Base-by-base conservation (phyloP, 2,113 vertebrate genomes). In the Hippocampus guttulatus region DNA sequence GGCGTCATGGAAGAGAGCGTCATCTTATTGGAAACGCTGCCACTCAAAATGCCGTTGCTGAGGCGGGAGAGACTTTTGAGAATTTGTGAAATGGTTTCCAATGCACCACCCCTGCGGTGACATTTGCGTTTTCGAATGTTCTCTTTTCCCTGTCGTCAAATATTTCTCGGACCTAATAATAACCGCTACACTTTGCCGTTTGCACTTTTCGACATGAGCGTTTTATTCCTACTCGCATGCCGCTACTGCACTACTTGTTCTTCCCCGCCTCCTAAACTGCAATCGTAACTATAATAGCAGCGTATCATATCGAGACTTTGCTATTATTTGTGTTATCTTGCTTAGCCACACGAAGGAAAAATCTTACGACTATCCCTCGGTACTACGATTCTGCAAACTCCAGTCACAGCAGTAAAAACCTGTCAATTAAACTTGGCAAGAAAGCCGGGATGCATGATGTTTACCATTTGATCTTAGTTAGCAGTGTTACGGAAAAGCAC, bases 11-110 rank as follows among this genome's bases (percentile, higher is more conserved):
- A 75, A 70, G 81, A 77, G 77, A 82, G 79, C 79, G 75, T 81
- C 73, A 78, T 80, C 70, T 77, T 82, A 76, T 68, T 86, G 78
- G 81, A 86, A 84, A 81, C 15, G 61, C 76, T 76, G 84, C 73
- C 81, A 82, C 64, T 90, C 84, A 84, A 61, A 38, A 76, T 40
- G 33, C 27, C 10, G 25, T 66, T 30, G 80, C 51, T 43, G 43
- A 67, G 72, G 69, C 69, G 71, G 63, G 45, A 63, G 73, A 69
- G 47, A 68, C 33, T 72, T 64, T 23, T 21, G 64, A 67, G 45
- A 43, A 49, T 25, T 38, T 14, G 41, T 18, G 54, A 33, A 67
- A 38, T 1, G 33, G 1, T 47, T 80, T 73, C 47, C 51, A 47
- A 75, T 60, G 33, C 51, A 45, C 64, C 2, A 58, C 33, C 43